Evolutionary conservation across 1,140 invertebrate species (phyloP), one percentile per base, ranked within the genome.

Genomic region (Cherax destructor): DNA sequence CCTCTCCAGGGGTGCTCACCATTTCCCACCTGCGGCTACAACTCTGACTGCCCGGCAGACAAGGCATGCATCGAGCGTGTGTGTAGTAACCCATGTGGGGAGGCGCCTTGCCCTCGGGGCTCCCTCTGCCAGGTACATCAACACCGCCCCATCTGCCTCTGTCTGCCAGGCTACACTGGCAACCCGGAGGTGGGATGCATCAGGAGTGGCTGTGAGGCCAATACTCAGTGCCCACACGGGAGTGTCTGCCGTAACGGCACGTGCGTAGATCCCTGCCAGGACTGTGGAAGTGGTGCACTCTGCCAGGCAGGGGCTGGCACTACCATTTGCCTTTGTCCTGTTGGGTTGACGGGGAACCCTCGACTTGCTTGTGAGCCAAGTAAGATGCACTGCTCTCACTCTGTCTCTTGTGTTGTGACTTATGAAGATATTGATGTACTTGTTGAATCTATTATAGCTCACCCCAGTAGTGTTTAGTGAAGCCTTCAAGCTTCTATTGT

Each of bases 201-300:
- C 65, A 83, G 87, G 65, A 72, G 61, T 80, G 91, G 79, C 6
- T 93, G 93, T 50, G 30, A 30, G 56, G 76, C 41, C 16, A 77
- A 93, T 69, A 74, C 86, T 16, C 85, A 93, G 24, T 93, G 93
- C 52, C 59, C 85, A 7, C 24, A 21, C 5, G 69, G 77, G 21
- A 72, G 97, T 94, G 96, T 96, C 49, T 98, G 98, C 93, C 95
- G 96, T 30, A 96, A 96, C 91, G 95, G 96, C 91, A 97, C 97
- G 92, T 98, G 98, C 93, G 94, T 97, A 11, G 96, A 97, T 94
- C 97, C 97, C 1, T 98, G 98, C 93, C 93, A 95, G 0, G 97
- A 97, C 74, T 99, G 98, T 94, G 97, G 97, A 16, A 96, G 96
- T 41, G 97, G 97, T 47, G 97, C 98, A 21, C 95, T 97, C 86